Conservation (phyloP, 2,113 vertebrate species). For the Isurus oxyrinchus region DNA sequence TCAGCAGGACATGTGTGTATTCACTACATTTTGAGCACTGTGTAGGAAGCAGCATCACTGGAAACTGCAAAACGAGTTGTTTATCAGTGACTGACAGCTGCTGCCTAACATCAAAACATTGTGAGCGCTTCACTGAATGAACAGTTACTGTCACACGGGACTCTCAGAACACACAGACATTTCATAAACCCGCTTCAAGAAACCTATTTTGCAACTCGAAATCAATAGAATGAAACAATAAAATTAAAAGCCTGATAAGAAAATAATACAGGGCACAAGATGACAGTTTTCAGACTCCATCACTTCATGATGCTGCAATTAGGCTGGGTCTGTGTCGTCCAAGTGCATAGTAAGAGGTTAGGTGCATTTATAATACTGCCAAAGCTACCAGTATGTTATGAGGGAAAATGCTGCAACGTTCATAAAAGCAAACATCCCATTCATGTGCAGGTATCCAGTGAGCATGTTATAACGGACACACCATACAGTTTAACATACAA, state of each 20-base stretch:
- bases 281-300: not conserved
- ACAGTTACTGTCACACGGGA: not conserved
- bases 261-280: not conserved
- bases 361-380: not conserved
- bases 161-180: not conserved
- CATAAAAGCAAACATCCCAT: not conserved
- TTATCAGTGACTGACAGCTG: constrained; percentile 29
- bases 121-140: not conserved
- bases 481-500: not conserved
- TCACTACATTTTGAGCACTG: not conserved
- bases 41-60: not conserved
- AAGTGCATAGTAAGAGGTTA: not conserved
- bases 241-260: not conserved
- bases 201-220: not conserved
- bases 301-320: not conserved
- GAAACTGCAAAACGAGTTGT: not conserved
- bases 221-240: not conserved
- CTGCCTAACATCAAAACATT: not conserved
- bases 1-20: not conserved
- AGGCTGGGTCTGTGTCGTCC: not conserved
- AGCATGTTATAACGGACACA: not conserved
- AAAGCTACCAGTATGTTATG: not conserved
- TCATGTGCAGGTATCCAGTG: not conserved
- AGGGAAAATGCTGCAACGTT: too few species aligned
- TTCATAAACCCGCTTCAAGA: not conserved